Conservation (phyloP, 2,113 vertebrate genomes). For the Sinocyclocheilus rhinocerous region DNA sequence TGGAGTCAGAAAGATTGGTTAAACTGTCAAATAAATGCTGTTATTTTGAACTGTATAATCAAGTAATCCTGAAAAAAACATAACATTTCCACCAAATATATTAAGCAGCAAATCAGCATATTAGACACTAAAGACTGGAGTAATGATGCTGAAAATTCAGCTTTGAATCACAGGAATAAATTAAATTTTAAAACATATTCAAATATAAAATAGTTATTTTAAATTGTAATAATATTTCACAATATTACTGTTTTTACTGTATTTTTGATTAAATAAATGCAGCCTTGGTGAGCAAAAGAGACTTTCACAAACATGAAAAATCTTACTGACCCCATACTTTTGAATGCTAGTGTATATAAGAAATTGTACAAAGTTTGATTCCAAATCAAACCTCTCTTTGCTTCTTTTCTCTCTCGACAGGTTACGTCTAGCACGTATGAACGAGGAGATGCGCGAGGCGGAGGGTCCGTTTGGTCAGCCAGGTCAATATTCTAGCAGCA, state of each 20-base stretch:
- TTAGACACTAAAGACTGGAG: neutral
- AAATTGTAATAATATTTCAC: neutral
- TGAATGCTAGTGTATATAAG: neutral
- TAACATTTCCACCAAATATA: neutral
- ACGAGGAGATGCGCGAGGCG: conserved; percentile 95
- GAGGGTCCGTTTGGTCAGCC: conserved; percentile 90
- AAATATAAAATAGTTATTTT: neutral
- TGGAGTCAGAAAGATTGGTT: neutral
- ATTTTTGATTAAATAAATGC: neutral
- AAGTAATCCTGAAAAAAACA: neutral
- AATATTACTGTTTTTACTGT: neutral
- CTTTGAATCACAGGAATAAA: neutral
- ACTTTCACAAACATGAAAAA: neutral
- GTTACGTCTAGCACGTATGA: conserved; percentile 94
- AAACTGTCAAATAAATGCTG: neutral
- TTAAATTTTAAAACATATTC: neutral
- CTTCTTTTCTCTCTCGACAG: conserved; percentile 64
- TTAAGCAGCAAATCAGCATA: neutral
- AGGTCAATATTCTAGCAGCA: conserved; percentile 88
- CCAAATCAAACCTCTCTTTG: neutral
- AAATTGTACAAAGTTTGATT: neutral
- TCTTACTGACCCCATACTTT: neutral
- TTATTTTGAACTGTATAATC: neutral
- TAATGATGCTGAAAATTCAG: neutral
- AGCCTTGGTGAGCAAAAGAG: neutral